phyloP scores from a whole-genome alignment of 2,113 vertebrate genomes.

The Corvus hawaiiensis region DNA sequence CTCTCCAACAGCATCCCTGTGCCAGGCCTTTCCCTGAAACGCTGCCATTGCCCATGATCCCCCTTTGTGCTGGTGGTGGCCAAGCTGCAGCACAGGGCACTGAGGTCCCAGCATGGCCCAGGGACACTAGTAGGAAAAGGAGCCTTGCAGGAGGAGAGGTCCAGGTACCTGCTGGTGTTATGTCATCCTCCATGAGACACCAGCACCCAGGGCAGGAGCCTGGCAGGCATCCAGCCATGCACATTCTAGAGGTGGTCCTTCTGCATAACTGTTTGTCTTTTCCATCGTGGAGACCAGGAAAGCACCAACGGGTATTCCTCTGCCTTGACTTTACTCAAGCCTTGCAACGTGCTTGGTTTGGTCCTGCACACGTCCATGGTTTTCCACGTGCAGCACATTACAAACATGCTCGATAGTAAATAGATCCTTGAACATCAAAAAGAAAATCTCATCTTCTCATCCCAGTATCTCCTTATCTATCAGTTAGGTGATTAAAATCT shows the following conservation, averaged over 20 bases:
- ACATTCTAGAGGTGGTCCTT: rapidly evolving
- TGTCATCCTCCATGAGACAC: rapidly evolving
- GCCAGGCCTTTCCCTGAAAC: rapidly evolving
- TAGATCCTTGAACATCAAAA: neutral
- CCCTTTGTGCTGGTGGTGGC: neutral
- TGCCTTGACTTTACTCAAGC: neutral
- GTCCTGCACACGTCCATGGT: rapidly evolving
- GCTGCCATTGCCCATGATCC: rapidly evolving
- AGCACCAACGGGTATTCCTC: neutral
- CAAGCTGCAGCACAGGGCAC: rapidly evolving
- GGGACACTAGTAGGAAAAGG: neutral
- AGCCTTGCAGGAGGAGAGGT: neutral
- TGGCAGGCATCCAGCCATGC: neutral
- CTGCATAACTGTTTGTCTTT: rapidly evolving
- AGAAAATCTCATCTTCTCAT: neutral
- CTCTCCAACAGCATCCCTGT: neutral
- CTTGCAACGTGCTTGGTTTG: rapidly evolving
- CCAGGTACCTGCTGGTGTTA: neutral
- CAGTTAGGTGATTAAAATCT: slow-evolving; percentile 45
- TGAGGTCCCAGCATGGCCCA: neutral
- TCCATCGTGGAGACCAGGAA: rapidly evolving
- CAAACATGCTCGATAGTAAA: rapidly evolving
- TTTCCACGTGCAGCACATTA: neutral
- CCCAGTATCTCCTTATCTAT: neutral
- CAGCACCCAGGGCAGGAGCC: neutral